Base-by-base conservation (phyloP, 1,140 invertebrate species). In the Dendroctonus ponderosae region DNA sequence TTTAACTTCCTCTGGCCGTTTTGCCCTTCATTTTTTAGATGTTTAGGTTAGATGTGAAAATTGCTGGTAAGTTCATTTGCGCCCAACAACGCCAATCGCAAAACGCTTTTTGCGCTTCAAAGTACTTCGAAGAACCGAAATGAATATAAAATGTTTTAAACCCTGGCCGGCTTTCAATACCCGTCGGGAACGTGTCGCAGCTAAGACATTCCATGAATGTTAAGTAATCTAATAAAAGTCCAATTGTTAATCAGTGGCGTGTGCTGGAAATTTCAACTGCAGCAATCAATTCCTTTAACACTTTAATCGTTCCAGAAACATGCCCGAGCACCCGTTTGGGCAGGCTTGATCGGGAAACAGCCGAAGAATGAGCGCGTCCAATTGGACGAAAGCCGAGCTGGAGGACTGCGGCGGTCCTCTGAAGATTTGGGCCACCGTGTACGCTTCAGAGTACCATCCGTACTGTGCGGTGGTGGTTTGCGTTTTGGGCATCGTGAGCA, bases 401-500 rank as follows among this genome's bases (percentile, higher is more conserved):
- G 48, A 67, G 11, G 53, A 53, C 4, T 62, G 66, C 37, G 70
- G 70, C 38, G 51, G 43, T 9, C 57, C 41, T 38, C 46, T 71
- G 9, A 41, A 62, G 53, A n/a, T 44, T n/a, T 40, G 54, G 62
- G 62, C 53, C 5, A 58, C 38, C 42, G 53, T 38, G 6, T 75
- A 75, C 61, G 70, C 67, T 5, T 50, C 70, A 0, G 51, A 71
- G 3, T 78, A 78, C 53, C 77, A 92, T 77, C 87, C 89, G 0
- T 90, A 90, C 77, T 74, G 89, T 12, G 85, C 87, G 12, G 77
- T 91, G 3, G 72, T 85, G 2, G 89, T 97, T 3, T 97, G 94
- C 77, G 78, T 91, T 26, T 92, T 96, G 71, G 94, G 95, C 15
- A 90, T 90, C 44, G 80, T 96, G 58, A 90, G 93, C n/a, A 97